Base-by-base conservation (phyloP, 2,113 vertebrate species). In the Ceyx cyanopectus region DNA sequence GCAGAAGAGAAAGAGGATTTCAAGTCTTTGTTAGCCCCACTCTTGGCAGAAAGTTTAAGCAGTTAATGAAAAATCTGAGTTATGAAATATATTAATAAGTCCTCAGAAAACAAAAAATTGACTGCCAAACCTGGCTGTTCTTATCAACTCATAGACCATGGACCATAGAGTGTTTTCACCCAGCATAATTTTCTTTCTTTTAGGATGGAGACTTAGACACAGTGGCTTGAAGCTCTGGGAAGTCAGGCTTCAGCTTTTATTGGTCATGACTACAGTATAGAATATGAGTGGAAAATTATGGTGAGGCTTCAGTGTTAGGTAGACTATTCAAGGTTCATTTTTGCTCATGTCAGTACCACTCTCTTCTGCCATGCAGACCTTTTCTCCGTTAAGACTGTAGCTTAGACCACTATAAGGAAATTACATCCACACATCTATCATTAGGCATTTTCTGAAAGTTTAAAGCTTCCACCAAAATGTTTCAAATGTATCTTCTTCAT, bases 391-490 rank as follows among this genome's bases (percentile, higher is more conserved):
- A 19, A 62, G 18, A 15, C 23, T 0, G 0, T 40, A 45, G 8
- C 7, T 62, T 61, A 29, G 37, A 53, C 20, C 11, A 53, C 17
- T 10, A 1, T 7, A 10, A 57, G 5, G 23, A 88, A 46, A 4
- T 0, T 0, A 37, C 8, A 41, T 3, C 4, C 17, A 41, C 21
- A 48, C 6, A 8, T 6, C 11, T 4, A 16, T 5, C 5, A 6
- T 3, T 40, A 18, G 9, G 0, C 27, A 3, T 45, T 69, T 80
- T 29, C 13, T 34, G 24, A 32, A 58, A 65, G 14, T 17, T 60
- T 87, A 57, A 87, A 63, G 30, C 19, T 74, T 16, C 4, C 15
- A 12, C 6, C 0, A 1, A 6, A 4, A 5, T 48, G 32, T 51
- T 51, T 46, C 20, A 43, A 6, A 10, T 13, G 2, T 8, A 2